phyloP scores from a whole-genome alignment of 2,113 vertebrate genomes.

The Redunca redunca region DNA sequence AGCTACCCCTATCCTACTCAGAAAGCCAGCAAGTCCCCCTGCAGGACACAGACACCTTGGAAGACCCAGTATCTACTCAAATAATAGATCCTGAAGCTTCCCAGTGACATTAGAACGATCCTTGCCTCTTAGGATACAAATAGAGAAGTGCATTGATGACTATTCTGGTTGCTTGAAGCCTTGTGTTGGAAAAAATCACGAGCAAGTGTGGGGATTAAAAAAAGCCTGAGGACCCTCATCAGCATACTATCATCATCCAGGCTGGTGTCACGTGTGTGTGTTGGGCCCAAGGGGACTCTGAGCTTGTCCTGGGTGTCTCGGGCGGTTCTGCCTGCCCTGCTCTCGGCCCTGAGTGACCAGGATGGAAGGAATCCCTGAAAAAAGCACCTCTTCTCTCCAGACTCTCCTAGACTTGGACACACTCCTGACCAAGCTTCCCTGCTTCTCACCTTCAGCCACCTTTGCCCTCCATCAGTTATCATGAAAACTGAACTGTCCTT shows the following conservation, averaged over 20 bases:
- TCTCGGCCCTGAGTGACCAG: not conserved
- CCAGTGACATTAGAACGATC: not conserved
- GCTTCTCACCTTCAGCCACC: not conserved
- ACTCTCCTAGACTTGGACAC: not conserved
- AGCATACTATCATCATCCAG: not conserved
- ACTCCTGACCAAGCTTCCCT: not conserved
- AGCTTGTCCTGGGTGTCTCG: not conserved
- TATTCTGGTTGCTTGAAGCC: not conserved
- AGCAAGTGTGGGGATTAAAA: not conserved
- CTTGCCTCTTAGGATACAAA: not conserved
- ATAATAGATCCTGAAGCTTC: not conserved
- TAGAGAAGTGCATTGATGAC: not conserved
- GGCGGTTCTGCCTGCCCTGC: not conserved
- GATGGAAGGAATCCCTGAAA: not conserved
- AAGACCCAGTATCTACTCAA: not conserved
- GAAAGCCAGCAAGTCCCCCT: not conserved
- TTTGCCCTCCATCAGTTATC: not conserved
- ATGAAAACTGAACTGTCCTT: not conserved
- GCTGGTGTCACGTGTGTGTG: not conserved
- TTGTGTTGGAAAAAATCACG: not conserved
- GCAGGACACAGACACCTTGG: fast-evolving
- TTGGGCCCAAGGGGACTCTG: too few relatives aligned
- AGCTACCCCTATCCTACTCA: fast-evolving
- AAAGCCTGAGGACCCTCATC: too few relatives aligned
- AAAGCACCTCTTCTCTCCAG: not conserved